Conservation (phyloP, 2,888 invertebrate genomes). For the Pimpla rufipes region DNA sequence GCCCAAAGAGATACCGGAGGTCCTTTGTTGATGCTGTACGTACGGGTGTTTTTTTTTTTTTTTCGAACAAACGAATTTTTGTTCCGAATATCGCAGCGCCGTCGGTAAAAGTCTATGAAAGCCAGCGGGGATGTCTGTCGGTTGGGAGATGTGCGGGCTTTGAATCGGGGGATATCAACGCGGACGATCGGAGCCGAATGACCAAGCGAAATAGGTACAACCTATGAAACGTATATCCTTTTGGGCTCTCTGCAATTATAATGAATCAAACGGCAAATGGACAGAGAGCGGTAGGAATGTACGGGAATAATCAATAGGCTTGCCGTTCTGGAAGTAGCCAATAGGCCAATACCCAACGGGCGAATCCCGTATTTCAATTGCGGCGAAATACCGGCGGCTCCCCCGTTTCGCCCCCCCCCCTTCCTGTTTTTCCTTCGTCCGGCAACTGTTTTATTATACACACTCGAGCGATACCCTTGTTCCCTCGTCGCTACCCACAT, state of each 20-base stretch:
- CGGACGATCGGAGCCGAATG: slow-evolving; percentile 27
- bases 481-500: not conserved
- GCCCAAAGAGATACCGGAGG: too few relatives aligned
- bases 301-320: slow-evolving; percentile 68
- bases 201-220: not conserved
- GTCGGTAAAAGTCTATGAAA: not conserved
- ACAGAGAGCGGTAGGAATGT: slow-evolving; percentile 60
- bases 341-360: slow-evolving; percentile 50
- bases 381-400: slow-evolving; percentile 24
- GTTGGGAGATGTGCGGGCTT: not conserved
- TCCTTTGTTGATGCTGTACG: too few relatives aligned
- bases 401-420: not conserved
- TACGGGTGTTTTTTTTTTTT: too few relatives aligned
- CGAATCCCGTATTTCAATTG: slow-evolving; percentile 70
- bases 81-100: too few relatives aligned
- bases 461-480: slow-evolving; percentile 4
- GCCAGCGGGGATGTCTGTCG: not conserved
- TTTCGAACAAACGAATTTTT: too few relatives aligned
- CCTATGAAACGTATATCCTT: slow-evolving; percentile 30
- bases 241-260: slow-evolving; percentile 59
- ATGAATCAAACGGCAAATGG: slow-evolving; percentile 68
- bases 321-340: slow-evolving; percentile 63
- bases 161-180: slow-evolving; percentile 18
- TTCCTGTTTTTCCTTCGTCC: slow-evolving; percentile 27
- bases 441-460: slow-evolving; percentile 12